phyloP scores from a whole-genome alignment of 2,888 invertebrate species.

The Seira ritae region DNA sequence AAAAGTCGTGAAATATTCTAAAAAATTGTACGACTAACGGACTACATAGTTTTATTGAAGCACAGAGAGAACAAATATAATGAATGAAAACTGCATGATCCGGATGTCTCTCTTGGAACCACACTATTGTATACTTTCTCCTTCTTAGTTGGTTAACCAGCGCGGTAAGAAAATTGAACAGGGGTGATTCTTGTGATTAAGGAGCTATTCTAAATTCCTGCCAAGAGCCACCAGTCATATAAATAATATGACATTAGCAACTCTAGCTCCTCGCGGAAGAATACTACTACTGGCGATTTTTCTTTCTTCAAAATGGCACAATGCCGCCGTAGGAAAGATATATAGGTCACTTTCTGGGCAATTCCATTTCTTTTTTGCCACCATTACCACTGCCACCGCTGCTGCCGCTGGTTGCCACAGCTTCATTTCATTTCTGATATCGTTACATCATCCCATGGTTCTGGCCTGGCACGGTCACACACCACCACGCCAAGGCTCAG shows the following conservation, averaged over 20 bases:
- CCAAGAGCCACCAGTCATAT: slow-evolving; percentile 60
- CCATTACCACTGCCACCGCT: too few species aligned
- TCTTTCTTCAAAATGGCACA: slow-evolving; percentile 17
- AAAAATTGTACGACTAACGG: background rate
- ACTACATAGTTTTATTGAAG: background rate
- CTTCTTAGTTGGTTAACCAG: background rate
- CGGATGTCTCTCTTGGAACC: background rate
- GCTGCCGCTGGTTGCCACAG: too few species aligned
- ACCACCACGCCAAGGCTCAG: too few species aligned
- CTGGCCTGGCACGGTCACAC: too few species aligned
- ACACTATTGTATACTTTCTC: background rate
- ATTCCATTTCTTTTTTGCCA: slow-evolving; percentile 22
- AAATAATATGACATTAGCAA: slow-evolving; percentile 51
- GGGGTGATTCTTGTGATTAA: slow-evolving; percentile 55
- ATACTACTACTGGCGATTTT: background rate
- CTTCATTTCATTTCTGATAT: too few species aligned
- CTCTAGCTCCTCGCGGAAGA: slow-evolving; percentile 29
- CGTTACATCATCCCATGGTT: too few species aligned
- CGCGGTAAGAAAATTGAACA: slow-evolving; percentile 18
- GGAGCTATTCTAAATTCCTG: slow-evolving; percentile 59
- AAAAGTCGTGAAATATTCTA: too few species aligned
- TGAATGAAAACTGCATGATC: background rate
- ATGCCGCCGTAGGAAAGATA: slow-evolving; percentile 38
- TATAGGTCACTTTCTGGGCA: slow-evolving; percentile 51
- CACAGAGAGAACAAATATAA: background rate